Evolutionary conservation across 2,888 invertebrate genomes (phyloP), one percentile per base, ranked within the genome.

Genomic region (Digitonthophagus gazella): DNA sequence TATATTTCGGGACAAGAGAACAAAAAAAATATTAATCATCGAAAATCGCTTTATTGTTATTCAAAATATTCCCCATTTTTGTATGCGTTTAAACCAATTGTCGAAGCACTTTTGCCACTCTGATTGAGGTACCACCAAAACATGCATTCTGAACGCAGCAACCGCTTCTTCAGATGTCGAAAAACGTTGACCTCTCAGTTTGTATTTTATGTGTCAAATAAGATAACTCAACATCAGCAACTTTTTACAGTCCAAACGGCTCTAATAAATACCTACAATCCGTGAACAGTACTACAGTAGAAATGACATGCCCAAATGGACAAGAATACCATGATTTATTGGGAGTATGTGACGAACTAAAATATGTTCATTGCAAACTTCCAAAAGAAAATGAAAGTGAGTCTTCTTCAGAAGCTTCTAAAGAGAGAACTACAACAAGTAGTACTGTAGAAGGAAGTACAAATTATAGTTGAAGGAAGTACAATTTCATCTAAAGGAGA

Each of bases 251-350:
- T 58, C 64, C 69, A 14, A 63, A 61, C 8, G 58, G 65, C 28
- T 69, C 66, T 15, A 22, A 19, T 15, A 69, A 67, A 61, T 69
- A 69, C 16, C 64, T 20, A 11, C 66, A 69, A 56, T 69, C 66
- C 15, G 63, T n/a, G 5, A 67, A 69, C 15, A 66, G 69, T 28
- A 66, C 69, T 3, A 64, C 66, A 66, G 15, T 64, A 2, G 69
- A 66, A 61, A 64, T 64, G 63, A 58, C 16, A 3, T 69, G 69
- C 19, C 64, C 66, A 44, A 3, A 3, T n/a, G 44, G 57, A 6
- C 66, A 65, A 16, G 64, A 68, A n/a, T 68, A 68, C 16, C 65
- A 68, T 20, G 2, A 16, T n/a, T n/a, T 11, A 8, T 16, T 68
- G 4, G 54, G 14, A 15, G 58, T 65, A 3, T 68, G 68, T 44